A percentile compares a stretch with the other conserved stretches of the same genome.
phyloP scores from a whole-genome alignment of 2,797 vertebrate genomes.

The Rhinella marina region DNA sequence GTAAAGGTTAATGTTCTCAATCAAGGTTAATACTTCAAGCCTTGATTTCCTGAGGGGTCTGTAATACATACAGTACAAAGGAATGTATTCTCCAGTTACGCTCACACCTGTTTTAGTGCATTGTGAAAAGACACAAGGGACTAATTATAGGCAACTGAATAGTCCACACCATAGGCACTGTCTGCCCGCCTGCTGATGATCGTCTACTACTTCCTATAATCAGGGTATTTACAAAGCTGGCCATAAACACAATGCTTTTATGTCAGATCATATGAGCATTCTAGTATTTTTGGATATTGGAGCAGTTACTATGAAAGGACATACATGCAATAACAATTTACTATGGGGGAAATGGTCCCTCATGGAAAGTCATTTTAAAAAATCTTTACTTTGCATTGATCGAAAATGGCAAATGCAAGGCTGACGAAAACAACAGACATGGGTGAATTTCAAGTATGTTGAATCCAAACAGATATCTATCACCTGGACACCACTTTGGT shows the following conservation, averaged over 20 bases:
- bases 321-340: neutral
- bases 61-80: slow-evolving; percentile 34
- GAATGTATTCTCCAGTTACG: slow-evolving; percentile 15
- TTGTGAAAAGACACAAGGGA: slow-evolving; percentile 13
- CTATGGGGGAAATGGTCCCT: neutral
- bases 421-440: too few relatives aligned
- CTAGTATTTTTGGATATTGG: neutral
- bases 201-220: neutral
- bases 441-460: too few relatives aligned
- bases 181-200: neutral
- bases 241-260: neutral
- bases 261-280: neutral
- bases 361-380: neutral
- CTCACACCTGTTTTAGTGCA: slow-evolving; percentile 30
- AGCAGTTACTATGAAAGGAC: neutral
- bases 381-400: neutral
- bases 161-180: slow-evolving; percentile 4
- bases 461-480: too few relatives aligned
- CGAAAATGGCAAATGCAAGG: neutral
- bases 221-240: neutral
- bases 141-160: slow-evolving; percentile 20
- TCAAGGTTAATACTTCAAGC: slow-evolving; percentile 45
- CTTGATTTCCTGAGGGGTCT: slow-evolving; percentile 49
- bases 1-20: slow-evolving; percentile 56
- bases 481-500: too few relatives aligned